Conservation (phyloP, 2,797 vertebrate genomes). For the Miichthys miiuy region DNA sequence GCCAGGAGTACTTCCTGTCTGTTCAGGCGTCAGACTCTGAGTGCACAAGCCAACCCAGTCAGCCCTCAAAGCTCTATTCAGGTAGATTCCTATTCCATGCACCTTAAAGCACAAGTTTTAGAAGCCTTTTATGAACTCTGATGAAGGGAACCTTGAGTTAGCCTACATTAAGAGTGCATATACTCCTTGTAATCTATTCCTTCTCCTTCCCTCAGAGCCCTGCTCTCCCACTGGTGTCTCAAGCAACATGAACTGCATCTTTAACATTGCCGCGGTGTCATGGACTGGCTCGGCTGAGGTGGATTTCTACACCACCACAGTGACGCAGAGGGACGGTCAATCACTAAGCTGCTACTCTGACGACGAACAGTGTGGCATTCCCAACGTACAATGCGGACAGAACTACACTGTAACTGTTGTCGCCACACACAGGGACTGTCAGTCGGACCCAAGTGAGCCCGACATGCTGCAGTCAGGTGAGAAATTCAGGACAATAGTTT, state of each 20-base stretch:
- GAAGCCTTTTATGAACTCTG: neutral
- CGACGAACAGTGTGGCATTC: conserved; percentile 75
- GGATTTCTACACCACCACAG: conserved; percentile 78
- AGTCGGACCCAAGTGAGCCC: conserved; percentile 74
- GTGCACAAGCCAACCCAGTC: conserved; percentile 80
- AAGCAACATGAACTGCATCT: conserved; percentile 80
- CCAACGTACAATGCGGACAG: conserved; percentile 81
- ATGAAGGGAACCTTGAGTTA: neutral
- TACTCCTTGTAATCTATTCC: neutral
- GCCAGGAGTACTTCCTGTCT: conserved; percentile 82
- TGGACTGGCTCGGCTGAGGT: conserved; percentile 81
- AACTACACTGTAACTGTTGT: conserved; percentile 80
- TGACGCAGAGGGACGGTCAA: conserved; percentile 59
- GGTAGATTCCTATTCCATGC: conserved; percentile 67
- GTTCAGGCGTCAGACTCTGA: conserved; percentile 73
- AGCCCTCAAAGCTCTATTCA: conserved; percentile 63
- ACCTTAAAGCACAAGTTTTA: neutral
- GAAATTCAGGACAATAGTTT: neutral
- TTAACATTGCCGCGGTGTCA: conserved; percentile 79
- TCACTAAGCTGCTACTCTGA: conserved; percentile 77
- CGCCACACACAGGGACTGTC: conserved; percentile 74
- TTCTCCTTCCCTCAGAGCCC: conserved; percentile 73
- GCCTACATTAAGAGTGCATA: no score
- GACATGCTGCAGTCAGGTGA: conserved; percentile 81
- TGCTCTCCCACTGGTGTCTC: conserved; percentile 77